Evolutionary conservation across 2,797 vertebrate genomes (phyloP).

Genomic region (Sebastes oblongus): DNA sequence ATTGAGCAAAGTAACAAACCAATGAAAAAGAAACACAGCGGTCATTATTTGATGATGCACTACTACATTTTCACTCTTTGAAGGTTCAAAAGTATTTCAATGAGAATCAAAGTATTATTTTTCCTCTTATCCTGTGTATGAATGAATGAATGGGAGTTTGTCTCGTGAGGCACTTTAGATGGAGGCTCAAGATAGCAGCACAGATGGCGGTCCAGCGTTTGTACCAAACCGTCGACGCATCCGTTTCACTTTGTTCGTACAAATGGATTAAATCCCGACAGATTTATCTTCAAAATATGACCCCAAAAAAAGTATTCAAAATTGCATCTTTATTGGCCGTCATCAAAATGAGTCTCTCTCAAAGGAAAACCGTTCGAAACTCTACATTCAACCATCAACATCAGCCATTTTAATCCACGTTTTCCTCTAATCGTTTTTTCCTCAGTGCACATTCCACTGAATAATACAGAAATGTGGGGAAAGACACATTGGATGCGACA

Average conservation of each 20-base stretch:
- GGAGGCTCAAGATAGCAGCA: constrained; percentile 49
- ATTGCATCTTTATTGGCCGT: constrained; percentile 45
- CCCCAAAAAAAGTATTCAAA: background rate
- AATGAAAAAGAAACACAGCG: background rate
- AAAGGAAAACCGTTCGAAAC: constrained; percentile 24
- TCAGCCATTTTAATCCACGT: background rate
- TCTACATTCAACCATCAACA: constrained; percentile 14
- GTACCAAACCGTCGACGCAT: background rate
- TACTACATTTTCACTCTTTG: background rate
- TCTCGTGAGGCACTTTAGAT: constrained; percentile 68
- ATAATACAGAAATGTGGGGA: background rate
- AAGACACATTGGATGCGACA: constrained; percentile 1
- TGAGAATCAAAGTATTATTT: background rate
- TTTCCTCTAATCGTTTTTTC: background rate
- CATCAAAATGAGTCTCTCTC: constrained; percentile 36
- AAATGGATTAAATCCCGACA: background rate
- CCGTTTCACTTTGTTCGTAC: background rate
- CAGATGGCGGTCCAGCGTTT: background rate
- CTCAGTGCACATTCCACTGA: background rate
- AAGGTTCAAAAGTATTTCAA: background rate
- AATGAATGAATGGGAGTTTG: constrained; percentile 22
- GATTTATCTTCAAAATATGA: background rate
- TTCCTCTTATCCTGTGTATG: background rate
- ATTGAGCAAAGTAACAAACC: constrained; percentile 66
- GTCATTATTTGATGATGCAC: background rate